phyloP scores from a whole-genome alignment of 2,113 vertebrate species.

The Gallinago media region DNA sequence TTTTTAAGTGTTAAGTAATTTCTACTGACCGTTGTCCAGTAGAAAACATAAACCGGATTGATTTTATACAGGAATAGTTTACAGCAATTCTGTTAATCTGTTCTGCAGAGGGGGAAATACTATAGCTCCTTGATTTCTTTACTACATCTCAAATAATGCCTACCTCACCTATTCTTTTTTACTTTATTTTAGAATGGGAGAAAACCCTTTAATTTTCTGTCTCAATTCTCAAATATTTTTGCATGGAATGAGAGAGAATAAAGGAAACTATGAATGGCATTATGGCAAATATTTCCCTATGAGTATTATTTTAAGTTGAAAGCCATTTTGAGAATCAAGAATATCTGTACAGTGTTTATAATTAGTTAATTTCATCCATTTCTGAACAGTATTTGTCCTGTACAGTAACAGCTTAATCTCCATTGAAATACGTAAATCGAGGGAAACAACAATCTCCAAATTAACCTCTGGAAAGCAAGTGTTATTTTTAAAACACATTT shows the following conservation, averaged over 20 bases:
- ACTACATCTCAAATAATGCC: background rate
- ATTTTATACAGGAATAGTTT: background rate
- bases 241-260: background rate
- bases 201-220: background rate
- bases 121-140: background rate
- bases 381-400: background rate
- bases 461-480: background rate
- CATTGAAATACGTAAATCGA: background rate
- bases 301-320: background rate
- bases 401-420: background rate
- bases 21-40: background rate
- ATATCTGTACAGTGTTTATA: background rate
- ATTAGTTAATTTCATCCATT: background rate
- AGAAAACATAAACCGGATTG: constrained; percentile 23
- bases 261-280: background rate
- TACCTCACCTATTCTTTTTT: background rate
- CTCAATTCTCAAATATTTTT: background rate
- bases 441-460: background rate
- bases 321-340: background rate
- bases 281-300: background rate
- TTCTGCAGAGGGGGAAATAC: background rate
- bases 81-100: background rate
- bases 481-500: background rate
- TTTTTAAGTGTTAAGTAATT: constrained; percentile 38
- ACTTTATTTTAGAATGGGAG: background rate